phyloP scores from a whole-genome alignment of 2,888 invertebrate species.

The Bruchidius siliquastri region DNA sequence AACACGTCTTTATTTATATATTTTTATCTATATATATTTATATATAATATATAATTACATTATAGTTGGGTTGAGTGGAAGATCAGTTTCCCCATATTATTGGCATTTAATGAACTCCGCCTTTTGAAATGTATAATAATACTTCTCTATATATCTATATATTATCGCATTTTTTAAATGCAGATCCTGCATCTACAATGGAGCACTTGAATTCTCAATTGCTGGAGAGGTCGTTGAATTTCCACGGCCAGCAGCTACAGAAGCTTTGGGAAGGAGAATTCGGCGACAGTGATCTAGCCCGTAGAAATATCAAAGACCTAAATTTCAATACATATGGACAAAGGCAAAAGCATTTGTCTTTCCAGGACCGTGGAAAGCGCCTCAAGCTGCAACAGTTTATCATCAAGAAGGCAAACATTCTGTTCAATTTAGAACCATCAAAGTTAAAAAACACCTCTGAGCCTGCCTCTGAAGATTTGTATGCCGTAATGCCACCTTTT shows the following conservation, averaged over 20 bases:
- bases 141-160: neutral
- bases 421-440: conserved; percentile 59
- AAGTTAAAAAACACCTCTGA: conserved; percentile 49
- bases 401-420: conserved; percentile 73
- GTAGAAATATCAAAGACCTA: conserved; percentile 56
- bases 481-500: conserved; percentile 80
- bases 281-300: conserved; percentile 68
- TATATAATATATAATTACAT: no score
- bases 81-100: no score
- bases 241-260: conserved; percentile 82
- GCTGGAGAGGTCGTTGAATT: conserved; percentile 71
- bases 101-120: no score
- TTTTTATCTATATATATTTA: no score
- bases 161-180: neutral
- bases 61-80: no score
- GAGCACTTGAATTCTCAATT: conserved; percentile 53
- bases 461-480: conserved; percentile 58
- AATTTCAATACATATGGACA: conserved; percentile 74
- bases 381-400: conserved; percentile 83
- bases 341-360: conserved; percentile 74
- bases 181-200: conserved; percentile 33
- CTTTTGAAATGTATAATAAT: neutral
- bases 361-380: conserved; percentile 78
- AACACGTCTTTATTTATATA: no score
- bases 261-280: conserved; percentile 84